Evolutionary conservation across 2,888 invertebrate species (phyloP).

Genomic region (Cantharis rufa): DNA sequence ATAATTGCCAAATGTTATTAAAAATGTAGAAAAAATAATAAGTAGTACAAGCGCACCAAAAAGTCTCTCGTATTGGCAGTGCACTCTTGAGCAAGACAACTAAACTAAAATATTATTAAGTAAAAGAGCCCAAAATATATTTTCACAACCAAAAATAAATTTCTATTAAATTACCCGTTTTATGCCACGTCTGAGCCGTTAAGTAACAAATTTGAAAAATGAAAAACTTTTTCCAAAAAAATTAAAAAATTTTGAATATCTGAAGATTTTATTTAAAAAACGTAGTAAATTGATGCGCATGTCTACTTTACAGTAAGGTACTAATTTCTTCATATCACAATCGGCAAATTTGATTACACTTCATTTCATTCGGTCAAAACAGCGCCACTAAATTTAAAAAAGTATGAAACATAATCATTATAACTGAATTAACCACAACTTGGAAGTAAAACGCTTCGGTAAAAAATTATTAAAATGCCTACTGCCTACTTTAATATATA

Average conservation of each 20-base stretch:
- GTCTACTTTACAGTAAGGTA: background rate
- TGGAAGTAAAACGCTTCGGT: background rate
- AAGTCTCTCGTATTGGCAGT: constrained; percentile 12
- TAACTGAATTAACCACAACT: background rate
- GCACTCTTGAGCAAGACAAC: background rate
- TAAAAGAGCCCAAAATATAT: background rate
- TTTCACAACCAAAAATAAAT: background rate
- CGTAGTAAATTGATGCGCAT: constrained; percentile 3
- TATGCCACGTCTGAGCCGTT: background rate
- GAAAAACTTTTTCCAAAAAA: background rate
- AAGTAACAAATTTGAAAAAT: constrained; percentile 2
- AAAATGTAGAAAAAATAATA: background rate
- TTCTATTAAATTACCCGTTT: background rate
- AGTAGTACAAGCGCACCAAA: constrained; percentile 12
- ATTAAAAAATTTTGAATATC: background rate
- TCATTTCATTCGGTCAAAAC: background rate
- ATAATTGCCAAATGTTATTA: background rate
- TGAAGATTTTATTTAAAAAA: background rate
- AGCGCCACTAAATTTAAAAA: background rate
- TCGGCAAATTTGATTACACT: constrained; percentile 3
- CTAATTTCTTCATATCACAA: constrained; percentile 6
- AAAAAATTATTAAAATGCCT: background rate
- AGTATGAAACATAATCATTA: background rate
- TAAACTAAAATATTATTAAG: background rate
- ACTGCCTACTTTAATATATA: background rate